phyloP scores from a whole-genome alignment of 2,797 vertebrate genomes.

The Helicolenus hilgendorfi region DNA sequence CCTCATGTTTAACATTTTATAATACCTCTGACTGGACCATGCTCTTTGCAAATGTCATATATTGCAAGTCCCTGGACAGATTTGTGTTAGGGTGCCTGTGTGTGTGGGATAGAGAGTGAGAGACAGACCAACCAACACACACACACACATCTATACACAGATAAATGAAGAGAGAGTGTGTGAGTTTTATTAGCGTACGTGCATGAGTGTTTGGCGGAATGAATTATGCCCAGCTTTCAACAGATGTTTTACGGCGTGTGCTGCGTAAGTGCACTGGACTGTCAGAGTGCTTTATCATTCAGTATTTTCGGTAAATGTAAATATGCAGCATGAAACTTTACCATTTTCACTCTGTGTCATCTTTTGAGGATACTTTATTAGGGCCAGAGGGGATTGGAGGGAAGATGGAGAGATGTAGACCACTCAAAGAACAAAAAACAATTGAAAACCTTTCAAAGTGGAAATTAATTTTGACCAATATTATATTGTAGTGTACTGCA shows the following conservation, averaged over 20 bases:
- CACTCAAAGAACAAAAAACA: not conserved
- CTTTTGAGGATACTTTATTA: constrained; percentile 54
- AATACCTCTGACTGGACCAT: not conserved
- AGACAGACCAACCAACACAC: not conserved
- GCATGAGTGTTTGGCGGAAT: constrained; percentile 59
- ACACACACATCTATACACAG: constrained; percentile 26
- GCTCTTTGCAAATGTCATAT: constrained; percentile 40
- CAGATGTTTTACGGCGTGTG: constrained; percentile 75
- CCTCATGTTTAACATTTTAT: constrained; percentile 4
- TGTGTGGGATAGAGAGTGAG: not conserved
- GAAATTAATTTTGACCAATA: not conserved
- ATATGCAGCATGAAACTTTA: constrained; percentile 66
- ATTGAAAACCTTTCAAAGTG: not conserved
- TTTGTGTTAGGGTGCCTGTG: not conserved
- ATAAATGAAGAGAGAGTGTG: constrained; percentile 52
- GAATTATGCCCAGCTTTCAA: constrained; percentile 80
- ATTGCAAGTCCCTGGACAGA: constrained; percentile 8
- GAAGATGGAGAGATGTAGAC: constrained; percentile 14
- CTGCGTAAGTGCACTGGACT: constrained; percentile 75
- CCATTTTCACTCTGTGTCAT: constrained; percentile 61
- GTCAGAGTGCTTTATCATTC: constrained; percentile 80
- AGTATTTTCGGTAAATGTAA: constrained; percentile 77
- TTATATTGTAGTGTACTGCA: not conserved
- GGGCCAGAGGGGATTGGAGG: not conserved
- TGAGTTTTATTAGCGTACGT: constrained; percentile 42